Base-by-base conservation (phyloP, 2,797 vertebrate species). In the Leptatherina wallacei region DNA sequence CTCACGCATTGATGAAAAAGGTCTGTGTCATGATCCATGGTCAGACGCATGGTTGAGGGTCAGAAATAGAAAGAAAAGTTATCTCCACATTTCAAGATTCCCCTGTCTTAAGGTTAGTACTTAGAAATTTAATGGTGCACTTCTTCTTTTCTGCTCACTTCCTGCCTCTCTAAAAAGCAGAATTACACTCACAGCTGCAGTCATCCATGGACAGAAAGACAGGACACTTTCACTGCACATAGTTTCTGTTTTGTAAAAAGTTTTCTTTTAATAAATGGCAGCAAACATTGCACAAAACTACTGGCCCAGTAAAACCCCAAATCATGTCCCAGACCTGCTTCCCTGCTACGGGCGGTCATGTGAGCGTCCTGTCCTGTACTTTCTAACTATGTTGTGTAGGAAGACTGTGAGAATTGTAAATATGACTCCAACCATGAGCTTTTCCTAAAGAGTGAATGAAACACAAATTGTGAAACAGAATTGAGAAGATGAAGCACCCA, bases 1-100 rank as follows among this genome's bases (percentile, higher is more conserved):
- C 40, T 63, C 20, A n/a, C n/a, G 14, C 36, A 32, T 51, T 73
- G 52, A 60, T 71, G 56, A 62, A 74, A 68, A 73, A 73, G 62
- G 65, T 55, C 56, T 38, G 1, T 24, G 62, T 47, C 44, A n/a
- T n/a, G 8, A 16, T 47, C 8, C 44, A 10, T 16, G 18, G 18
- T 44, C 42, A 44, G 42, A 42, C 5, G 18, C 40, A 42, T 18
- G 16, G 16, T 30, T 5, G 2, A 30, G 30, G 30, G 30, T 30
- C 30, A 30, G 30, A 30, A 30, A 30, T 30, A 5, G 30, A 30
- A 30, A 30, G 2, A 30, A 5, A 30, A 30, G 30, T 30, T 30
- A 5, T 30, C 30, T 30, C n/a, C 30, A 30, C 30, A 30, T 30
- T 30, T 30, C 2, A 5, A 30, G 30, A 35, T 35, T 44, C 47